Percentiles rank a stretch among this genome's conserved stretches.
Evolutionary conservation across 1,140 invertebrate species (phyloP).

Genomic region (Pomphorhynchus laevis): DNA sequence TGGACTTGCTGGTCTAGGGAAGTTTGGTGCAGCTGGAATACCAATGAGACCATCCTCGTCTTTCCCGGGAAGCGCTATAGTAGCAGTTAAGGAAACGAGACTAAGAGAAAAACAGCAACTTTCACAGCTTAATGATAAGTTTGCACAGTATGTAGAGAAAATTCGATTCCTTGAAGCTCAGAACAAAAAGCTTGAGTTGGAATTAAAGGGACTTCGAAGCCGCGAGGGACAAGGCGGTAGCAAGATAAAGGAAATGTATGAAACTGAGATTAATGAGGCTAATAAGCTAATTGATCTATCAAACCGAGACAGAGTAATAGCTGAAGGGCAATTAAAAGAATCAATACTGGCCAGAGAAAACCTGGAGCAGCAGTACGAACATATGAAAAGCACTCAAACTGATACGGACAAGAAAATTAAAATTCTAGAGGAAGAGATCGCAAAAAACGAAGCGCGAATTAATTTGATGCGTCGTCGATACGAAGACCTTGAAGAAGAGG

Average conservation of each 20-base stretch:
- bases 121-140: conserved; percentile 20
- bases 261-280: conserved; percentile 18
- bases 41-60: neutral
- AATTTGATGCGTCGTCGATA: neutral
- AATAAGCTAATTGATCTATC: conserved; percentile 16
- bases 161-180: conserved; percentile 23
- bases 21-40: neutral
- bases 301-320: conserved; percentile 15
- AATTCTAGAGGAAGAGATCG: neutral
- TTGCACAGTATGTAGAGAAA: conserved; percentile 23
- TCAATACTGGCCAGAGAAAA: neutral
- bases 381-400: neutral
- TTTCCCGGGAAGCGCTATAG: neutral
- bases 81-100: neutral
- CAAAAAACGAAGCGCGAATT: neutral
- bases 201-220: conserved; percentile 18
- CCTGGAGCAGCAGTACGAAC: neutral
- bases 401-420: neutral
- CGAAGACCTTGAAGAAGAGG: neutral
- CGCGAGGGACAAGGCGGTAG: conserved; percentile 22
- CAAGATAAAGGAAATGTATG: conserved; percentile 22
- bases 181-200: conserved; percentile 20
- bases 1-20: neutral
- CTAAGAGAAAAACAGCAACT: neutral
- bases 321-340: conserved; percentile 15